A percentile compares a stretch with the other conserved stretches of the same genome.
Conservation (phyloP, 2,797 vertebrate species). For the Sparus aurata region DNA sequence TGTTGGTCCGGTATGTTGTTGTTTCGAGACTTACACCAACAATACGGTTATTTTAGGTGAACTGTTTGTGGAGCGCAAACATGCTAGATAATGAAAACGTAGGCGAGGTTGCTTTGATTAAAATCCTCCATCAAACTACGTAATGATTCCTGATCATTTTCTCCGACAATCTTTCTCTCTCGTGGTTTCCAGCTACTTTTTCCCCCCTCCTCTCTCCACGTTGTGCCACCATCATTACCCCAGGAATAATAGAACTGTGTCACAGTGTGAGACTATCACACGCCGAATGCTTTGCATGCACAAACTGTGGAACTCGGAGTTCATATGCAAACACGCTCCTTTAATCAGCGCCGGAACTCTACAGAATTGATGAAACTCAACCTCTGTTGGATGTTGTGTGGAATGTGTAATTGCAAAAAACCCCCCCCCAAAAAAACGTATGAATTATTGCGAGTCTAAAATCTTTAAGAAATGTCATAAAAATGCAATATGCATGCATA, state of each 20-base stretch:
- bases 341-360: slow-evolving; percentile 38
- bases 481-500: slow-evolving; percentile 54
- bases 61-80: too few relatives aligned
- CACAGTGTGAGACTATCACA: slow-evolving; percentile 18
- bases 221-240: slow-evolving; percentile 1
- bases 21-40: background rate
- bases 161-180: background rate
- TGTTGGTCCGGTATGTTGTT: too few relatives aligned
- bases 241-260: slow-evolving; percentile 11
- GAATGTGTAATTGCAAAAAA: slow-evolving; percentile 18
- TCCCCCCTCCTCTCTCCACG: background rate
- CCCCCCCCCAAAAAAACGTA: background rate
- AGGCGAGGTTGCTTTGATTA: background rate
- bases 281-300: slow-evolving; percentile 7
- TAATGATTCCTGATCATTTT: background rate
- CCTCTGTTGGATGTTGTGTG: background rate
- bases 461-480: slow-evolving; percentile 51
- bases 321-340: slow-evolving; percentile 30
- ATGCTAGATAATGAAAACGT: background rate
- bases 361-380: slow-evolving; percentile 6
- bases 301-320: background rate
- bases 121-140: background rate
- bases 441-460: slow-evolving; percentile 16
- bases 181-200: background rate
- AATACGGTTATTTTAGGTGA: background rate